Percentiles rank a stretch among this genome's conserved stretches.
Evolutionary conservation across 2,888 invertebrate genomes (phyloP).

Genomic region (Sclerodermus sp.): DNA sequence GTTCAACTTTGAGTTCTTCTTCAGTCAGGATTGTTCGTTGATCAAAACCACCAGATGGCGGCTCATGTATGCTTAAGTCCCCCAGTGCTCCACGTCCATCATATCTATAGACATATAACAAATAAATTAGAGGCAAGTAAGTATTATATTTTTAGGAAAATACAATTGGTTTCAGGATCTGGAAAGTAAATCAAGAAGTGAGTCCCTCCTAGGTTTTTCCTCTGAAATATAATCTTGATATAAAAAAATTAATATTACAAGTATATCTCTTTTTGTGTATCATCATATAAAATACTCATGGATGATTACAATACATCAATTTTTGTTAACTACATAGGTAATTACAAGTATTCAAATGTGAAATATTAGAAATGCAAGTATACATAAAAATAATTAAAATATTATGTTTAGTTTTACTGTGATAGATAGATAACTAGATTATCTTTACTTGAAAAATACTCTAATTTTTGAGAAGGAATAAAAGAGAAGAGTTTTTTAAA

Average conservation of each 20-base stretch:
- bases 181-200: slow-evolving; percentile 34
- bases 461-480: too few species aligned
- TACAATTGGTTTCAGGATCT: slow-evolving; percentile 32
- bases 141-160: slow-evolving; percentile 15
- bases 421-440: too few species aligned
- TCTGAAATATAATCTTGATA: slow-evolving; percentile 36
- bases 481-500: too few species aligned
- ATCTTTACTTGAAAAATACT: too few species aligned
- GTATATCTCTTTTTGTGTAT: slow-evolving; percentile 8
- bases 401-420: too few species aligned
- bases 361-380: too few species aligned
- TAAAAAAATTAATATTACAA: slow-evolving; percentile 12
- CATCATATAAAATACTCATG: neutral
- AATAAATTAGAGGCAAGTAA: slow-evolving; percentile 33
- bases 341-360: too few species aligned
- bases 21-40: slow-evolving; percentile 68
- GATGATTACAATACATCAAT: neutral
- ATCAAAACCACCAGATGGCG: slow-evolving; percentile 73
- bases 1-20: slow-evolving; percentile 81
- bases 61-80: slow-evolving; percentile 80
- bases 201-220: slow-evolving; percentile 33
- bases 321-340: too few species aligned
- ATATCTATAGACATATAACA: slow-evolving; percentile 69
- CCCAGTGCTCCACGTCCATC: slow-evolving; percentile 91
- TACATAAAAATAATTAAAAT: too few species aligned